Evolutionary conservation across 2,113 vertebrate genomes (phyloP), one percentile per base, ranked within the genome.

Genomic region (Xiphophorus maculatus): DNA sequence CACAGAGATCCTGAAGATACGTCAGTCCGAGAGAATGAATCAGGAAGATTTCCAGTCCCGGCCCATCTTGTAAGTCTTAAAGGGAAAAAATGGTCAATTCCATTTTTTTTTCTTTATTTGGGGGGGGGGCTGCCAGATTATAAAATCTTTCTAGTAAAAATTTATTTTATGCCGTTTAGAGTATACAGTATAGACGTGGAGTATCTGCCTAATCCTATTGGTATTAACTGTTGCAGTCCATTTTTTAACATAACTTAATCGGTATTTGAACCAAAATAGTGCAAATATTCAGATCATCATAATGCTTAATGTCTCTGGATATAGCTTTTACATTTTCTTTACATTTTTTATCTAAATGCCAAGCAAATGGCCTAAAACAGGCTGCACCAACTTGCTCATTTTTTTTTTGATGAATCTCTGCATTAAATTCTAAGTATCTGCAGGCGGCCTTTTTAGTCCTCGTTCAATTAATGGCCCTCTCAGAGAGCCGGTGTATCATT

Each of bases 1-100:
- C 94, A 97, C 98, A 0, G 98, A 99, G 95, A 99, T 99, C 93
- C 95, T 99, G 93, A 99, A 99, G 94, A 97, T 99, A 77, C 97
- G 98, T 75, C 98, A 99, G 92, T 99, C 98, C 1, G 98, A 99
- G 92, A 99, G 98, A 93, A 99, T 99, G 98, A 99, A 99, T 94
- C 98, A 99, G 90, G 98, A 99, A 86, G 98, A 99, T 89, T 99
- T 98, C 91, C 97, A 99, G 94, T 99, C 98, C 90, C 97, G 97
- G 87, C 98, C 98, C 1, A 99, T 99, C 87, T 85, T 99, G 98
- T 99, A 90, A 96, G 98, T 90, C 10, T 1, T 29, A 8, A 25
- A 11, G 7, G 22, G 9, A 11, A 19, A 11, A n/a, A 58, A 25
- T 11, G 22, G 8, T 58, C 51, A 15, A 1, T 12, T 63, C 29